phyloP scores from a whole-genome alignment of 2,888 invertebrate genomes.

The Hirudinaria manillensis region DNA sequence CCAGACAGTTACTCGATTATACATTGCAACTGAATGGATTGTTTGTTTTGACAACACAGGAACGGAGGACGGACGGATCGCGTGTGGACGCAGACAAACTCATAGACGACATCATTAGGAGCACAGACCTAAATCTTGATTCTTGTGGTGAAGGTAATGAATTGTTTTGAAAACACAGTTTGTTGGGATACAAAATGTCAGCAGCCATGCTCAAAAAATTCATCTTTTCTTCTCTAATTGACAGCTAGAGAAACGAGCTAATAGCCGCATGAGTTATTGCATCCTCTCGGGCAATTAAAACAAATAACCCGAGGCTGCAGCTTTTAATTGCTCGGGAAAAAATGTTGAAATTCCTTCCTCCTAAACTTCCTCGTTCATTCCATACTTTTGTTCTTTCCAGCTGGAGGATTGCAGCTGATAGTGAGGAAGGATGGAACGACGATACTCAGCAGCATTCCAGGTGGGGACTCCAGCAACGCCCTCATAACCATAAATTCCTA shows the following conservation, averaged over 20 bases:
- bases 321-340: too few species aligned
- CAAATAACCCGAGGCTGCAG: too few species aligned
- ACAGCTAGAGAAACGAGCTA: too few species aligned
- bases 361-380: too few species aligned
- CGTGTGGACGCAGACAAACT: conserved; percentile 20
- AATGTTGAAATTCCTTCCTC: too few species aligned
- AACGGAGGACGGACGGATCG: conserved; percentile 9
- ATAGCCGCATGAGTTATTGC: too few species aligned
- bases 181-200: neutral
- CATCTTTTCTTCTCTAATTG: too few species aligned
- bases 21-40: neutral
- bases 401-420: conserved; percentile 20
- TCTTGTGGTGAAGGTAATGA: neutral
- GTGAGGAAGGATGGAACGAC: conserved; percentile 23
- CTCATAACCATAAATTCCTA: neutral
- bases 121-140: conserved; percentile 10
- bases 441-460: neutral
- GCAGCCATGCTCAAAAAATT: too few species aligned
- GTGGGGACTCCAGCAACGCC: neutral
- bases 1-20: too few species aligned
- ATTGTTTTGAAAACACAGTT: neutral
- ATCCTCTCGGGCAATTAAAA: too few species aligned
- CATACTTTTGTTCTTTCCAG: neutral
- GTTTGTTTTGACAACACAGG: neutral
- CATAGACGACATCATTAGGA: conserved; percentile 24